A percentile compares a stretch with the other conserved stretches of the same genome.
These are phyloP conservation scores for Eupsilia transversa DNA, from an alignment of 2,888 invertebrate genomes.

Conservation along the genomic window DNA sequence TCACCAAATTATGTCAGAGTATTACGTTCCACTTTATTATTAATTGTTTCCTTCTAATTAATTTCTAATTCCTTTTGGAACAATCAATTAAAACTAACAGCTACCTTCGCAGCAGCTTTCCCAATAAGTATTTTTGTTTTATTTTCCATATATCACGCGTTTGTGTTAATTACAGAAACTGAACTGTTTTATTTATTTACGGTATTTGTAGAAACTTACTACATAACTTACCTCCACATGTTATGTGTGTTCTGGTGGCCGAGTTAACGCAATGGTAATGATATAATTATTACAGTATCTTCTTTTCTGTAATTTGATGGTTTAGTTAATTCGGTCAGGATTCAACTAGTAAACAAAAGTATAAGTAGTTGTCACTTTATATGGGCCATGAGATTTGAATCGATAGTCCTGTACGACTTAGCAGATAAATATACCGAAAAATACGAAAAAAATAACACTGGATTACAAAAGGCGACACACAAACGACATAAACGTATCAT, in stretches of 20 bases:
- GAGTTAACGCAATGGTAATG: constrained; percentile 57
- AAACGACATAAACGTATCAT: constrained; percentile 74
- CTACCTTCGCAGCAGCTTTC: constrained; percentile 14
- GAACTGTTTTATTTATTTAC: constrained; percentile 46
- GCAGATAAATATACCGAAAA: background rate
- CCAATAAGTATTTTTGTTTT: constrained; percentile 3
- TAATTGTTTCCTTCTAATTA: constrained; percentile 33
- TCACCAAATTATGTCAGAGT: constrained; percentile 49
- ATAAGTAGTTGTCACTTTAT: background rate
- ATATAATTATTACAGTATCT: constrained; percentile 37
- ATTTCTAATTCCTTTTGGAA: constrained; percentile 10
- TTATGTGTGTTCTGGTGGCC: constrained; percentile 52
- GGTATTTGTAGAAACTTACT: constrained; percentile 65
- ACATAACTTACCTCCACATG: constrained; percentile 46
- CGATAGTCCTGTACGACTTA: background rate
- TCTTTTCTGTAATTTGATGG: background rate
- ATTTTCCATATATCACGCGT: constrained; percentile 12
- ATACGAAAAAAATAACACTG: constrained; percentile 7
- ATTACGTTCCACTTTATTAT: constrained; percentile 24
- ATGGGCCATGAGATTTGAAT: background rate
- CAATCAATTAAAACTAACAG: constrained; percentile 11
- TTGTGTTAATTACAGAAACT: constrained; percentile 24
- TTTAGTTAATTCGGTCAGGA: background rate
- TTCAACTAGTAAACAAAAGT: background rate
- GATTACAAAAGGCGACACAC: constrained; percentile 33